phyloP scores from a whole-genome alignment of 2,113 vertebrate species.

The Talpa occidentalis region DNA sequence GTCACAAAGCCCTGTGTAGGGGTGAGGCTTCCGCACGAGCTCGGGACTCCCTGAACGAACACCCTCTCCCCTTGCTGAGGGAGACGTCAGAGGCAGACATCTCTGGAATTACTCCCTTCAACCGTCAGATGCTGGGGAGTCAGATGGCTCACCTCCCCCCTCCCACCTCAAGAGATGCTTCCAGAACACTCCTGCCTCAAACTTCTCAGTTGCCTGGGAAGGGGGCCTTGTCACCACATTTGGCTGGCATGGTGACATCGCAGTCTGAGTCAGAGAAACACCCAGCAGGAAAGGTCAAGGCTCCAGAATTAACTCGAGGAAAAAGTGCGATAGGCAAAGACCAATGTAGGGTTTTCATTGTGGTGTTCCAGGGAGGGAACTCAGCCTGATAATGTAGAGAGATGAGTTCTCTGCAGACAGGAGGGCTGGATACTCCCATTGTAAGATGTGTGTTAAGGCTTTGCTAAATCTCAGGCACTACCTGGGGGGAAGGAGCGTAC shows the following conservation, averaged over 20 bases:
- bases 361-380: neutral
- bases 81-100: rapidly evolving
- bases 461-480: neutral
- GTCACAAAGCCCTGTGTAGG: neutral
- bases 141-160: neutral
- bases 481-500: neutral
- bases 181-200: neutral
- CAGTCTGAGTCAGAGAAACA: slow-evolving; percentile 69
- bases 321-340: slow-evolving; percentile 46
- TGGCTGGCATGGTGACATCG: slow-evolving; percentile 46
- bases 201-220: slow-evolving; percentile 27
- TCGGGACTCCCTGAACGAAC: neutral
- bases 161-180: neutral
- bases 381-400: rapidly evolving
- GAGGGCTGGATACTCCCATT: neutral
- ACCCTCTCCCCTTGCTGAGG: neutral
- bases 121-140: neutral
- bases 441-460: neutral
- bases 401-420: neutral
- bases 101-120: neutral
- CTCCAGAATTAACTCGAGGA: slow-evolving; percentile 73
- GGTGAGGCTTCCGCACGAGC: neutral
- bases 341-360: neutral
- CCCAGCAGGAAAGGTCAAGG: slow-evolving; percentile 61
- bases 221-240: slow-evolving; percentile 44